A percentile compares a stretch with the other conserved stretches of the same genome.
These are phyloP conservation scores for Platyscapa corneri DNA, from an alignment of 1,140 invertebrate species.

Conservation along the genomic window DNA sequence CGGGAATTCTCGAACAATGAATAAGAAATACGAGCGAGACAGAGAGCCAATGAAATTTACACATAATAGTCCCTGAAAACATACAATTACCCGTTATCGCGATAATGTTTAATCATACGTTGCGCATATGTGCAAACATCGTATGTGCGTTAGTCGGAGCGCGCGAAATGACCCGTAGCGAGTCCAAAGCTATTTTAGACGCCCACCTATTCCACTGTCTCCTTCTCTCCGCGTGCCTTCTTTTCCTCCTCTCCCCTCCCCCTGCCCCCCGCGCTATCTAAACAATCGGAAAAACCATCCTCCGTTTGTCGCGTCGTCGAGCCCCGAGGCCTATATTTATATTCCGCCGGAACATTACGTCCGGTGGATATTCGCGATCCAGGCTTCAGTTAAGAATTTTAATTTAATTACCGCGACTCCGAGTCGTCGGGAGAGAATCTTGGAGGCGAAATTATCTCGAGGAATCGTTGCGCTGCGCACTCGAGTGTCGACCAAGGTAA, in stretches of 20 bases:
- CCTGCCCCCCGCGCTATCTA: not conserved
- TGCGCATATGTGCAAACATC: slow-evolving; percentile 36
- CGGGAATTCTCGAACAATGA: slow-evolving; percentile 46
- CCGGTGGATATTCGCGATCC: not conserved
- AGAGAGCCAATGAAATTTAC: slow-evolving; percentile 49
- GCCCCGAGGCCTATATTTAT: not conserved
- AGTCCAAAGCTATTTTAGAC: slow-evolving; percentile 46
- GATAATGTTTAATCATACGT: slow-evolving; percentile 54
- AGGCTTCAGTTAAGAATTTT: not conserved
- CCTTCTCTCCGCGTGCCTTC: not conserved
- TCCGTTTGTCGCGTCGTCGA: not conserved
- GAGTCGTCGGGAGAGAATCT: not conserved
- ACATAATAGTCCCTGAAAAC: slow-evolving; percentile 49
- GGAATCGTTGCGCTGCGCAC: too few species aligned
- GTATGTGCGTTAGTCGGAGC: slow-evolving; percentile 2
- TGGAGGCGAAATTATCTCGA: not conserved
- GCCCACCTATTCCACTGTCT: slow-evolving; percentile 11
- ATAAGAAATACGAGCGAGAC: slow-evolving; percentile 27
- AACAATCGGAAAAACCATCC: slow-evolving; percentile 42
- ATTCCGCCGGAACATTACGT: not conserved
- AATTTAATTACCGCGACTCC: not conserved
- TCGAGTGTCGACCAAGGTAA: not conserved
- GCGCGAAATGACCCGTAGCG: slow-evolving; percentile 32
- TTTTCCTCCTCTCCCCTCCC: not conserved
- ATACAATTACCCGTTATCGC: slow-evolving; percentile 51